These are phyloP conservation scores for Ennomos erosarius DNA, from an alignment of 2,888 invertebrate species.

Conservation along the genomic window DNA sequence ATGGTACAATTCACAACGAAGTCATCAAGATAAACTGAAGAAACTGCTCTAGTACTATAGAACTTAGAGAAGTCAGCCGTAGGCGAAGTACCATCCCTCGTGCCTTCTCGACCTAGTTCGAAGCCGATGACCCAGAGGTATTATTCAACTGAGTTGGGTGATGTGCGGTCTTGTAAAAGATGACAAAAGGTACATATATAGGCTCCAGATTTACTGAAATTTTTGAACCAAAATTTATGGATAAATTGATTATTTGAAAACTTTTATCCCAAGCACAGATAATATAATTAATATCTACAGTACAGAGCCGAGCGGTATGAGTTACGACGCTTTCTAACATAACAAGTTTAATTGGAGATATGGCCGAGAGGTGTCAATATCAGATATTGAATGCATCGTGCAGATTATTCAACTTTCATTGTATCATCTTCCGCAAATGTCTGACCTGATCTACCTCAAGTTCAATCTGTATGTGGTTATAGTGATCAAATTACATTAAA, in stretches of 20 bases:
- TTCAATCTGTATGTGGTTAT: background rate
- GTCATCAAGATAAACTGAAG: slow-evolving; percentile 9
- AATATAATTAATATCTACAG: too few species aligned
- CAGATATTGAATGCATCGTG: too few species aligned
- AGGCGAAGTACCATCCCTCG: slow-evolving; percentile 8
- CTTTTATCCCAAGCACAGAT: too few species aligned
- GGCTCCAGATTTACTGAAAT: too few species aligned
- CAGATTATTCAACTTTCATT: background rate
- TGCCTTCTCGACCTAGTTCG: slow-evolving; percentile 23
- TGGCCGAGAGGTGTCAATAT: too few species aligned
- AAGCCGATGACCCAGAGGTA: slow-evolving; percentile 19
- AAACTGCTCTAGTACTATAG: background rate
- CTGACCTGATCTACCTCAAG: slow-evolving; percentile 9
- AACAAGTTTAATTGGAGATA: too few species aligned
- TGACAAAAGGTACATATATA: too few species aligned
- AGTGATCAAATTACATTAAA: slow-evolving; percentile 2
- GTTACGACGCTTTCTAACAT: too few species aligned
- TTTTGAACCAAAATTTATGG: too few species aligned
- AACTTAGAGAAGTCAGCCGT: slow-evolving; percentile 3
- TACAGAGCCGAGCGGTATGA: too few species aligned
- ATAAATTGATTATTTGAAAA: too few species aligned
- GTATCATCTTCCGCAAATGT: background rate
- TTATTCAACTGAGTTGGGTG: background rate
- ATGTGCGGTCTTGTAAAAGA: slow-evolving; percentile 1
- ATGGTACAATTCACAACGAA: slow-evolving; percentile 5